These are phyloP conservation scores for Lagria hirta DNA, from an alignment of 2,888 invertebrate species.

Conservation along the genomic window DNA sequence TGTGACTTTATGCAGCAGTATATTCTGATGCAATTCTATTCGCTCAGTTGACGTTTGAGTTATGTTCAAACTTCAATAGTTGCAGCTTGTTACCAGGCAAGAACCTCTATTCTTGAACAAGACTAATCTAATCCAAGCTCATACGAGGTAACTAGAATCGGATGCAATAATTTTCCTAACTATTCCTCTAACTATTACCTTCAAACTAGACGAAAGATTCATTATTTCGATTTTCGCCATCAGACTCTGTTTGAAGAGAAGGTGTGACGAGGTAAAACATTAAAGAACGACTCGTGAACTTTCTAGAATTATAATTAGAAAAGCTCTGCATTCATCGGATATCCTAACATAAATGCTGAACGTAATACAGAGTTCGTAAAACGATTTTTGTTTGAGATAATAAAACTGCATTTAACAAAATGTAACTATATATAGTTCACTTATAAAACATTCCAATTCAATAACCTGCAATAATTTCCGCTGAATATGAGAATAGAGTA, in stretches of 20 bases:
- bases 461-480: too few species aligned
- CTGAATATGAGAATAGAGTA: too few species aligned
- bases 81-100: slow-evolving; percentile 5
- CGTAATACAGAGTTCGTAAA: too few species aligned
- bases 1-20: too few species aligned
- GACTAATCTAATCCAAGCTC: slow-evolving; percentile 14
- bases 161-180: slow-evolving; percentile 25
- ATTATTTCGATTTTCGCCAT: slow-evolving; percentile 27
- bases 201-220: slow-evolving; percentile 24
- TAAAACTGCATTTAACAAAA: slow-evolving; percentile 9
- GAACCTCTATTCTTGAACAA: slow-evolving; percentile 14
- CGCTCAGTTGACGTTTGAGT: too few species aligned
- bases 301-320: slow-evolving; percentile 25
- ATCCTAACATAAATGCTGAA: slow-evolving; percentile 17
- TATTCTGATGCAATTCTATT: too few species aligned
- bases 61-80: too few species aligned
- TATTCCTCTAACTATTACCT: slow-evolving; percentile 18
- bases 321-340: slow-evolving; percentile 20
- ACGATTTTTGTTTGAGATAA: slow-evolving; percentile 16
- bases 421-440: too few species aligned
- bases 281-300: slow-evolving; percentile 13
- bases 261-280: too few species aligned
- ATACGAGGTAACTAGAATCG: slow-evolving; percentile 20
- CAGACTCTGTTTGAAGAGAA: too few species aligned
- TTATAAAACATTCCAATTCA: too few species aligned